Percentiles rank a stretch among this genome's conserved stretches.
Evolutionary conservation across 2,888 invertebrate species (phyloP).

Genomic region (Ormyrus labotus): DNA sequence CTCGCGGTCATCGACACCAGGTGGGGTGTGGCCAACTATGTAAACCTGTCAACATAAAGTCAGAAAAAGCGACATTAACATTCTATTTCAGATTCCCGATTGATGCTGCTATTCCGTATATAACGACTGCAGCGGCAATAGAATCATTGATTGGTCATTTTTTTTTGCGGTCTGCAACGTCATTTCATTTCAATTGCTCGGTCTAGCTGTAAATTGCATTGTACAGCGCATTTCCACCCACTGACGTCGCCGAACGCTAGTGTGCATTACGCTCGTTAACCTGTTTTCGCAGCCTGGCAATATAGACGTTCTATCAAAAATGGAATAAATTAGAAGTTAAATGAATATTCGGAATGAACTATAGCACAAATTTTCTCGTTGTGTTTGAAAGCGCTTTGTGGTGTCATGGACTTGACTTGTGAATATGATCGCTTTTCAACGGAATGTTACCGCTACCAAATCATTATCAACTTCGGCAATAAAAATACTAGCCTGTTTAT

Average conservation of each 20-base stretch:
- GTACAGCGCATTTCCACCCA: constrained; percentile 45
- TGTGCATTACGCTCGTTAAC: constrained; percentile 15
- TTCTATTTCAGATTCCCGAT: no score
- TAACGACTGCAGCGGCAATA: constrained; percentile 61
- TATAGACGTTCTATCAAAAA: no score
- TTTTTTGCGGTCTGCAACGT: constrained; percentile 28
- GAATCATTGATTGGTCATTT: constrained; percentile 69
- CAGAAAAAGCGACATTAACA: constrained; percentile 10
- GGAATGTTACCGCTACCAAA: neutral
- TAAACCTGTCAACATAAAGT: constrained; percentile 82
- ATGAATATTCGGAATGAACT: neutral
- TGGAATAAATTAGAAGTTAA: no score
- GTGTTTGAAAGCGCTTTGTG: no score
- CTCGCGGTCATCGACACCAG: constrained; percentile 90
- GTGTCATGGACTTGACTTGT: no score
- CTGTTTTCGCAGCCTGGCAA: neutral
- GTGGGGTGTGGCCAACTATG: constrained; percentile 92
- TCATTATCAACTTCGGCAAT: constrained; percentile 7
- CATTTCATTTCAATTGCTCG: constrained; percentile 49
- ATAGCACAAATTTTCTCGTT: no score
- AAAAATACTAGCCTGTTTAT: constrained; percentile 6
- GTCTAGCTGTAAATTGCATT: constrained; percentile 68
- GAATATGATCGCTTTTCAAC: no score
- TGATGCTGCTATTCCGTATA: no score
- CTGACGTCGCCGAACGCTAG: constrained; percentile 45